These are phyloP conservation scores for Sebastes cheni DNA, from an alignment of 2,797 vertebrate genomes.

Conservation along the genomic window DNA sequence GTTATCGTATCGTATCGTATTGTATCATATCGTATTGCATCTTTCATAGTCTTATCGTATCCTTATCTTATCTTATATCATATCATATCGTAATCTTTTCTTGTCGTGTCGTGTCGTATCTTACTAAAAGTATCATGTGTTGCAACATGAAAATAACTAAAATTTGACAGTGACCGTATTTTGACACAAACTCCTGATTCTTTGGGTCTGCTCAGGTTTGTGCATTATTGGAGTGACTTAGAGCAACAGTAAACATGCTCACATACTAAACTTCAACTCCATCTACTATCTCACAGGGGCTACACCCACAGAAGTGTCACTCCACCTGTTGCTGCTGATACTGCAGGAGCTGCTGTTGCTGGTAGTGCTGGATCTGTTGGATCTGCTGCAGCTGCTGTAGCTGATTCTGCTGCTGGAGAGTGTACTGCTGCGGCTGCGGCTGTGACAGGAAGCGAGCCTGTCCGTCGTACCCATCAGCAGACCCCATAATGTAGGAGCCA, in stretches of 20 bases:
- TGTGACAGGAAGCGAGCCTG: constrained; percentile 90
- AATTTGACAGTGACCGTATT: neutral
- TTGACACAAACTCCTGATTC: neutral
- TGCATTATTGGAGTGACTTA: neutral
- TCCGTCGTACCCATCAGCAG: constrained; percentile 89
- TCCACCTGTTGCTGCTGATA: constrained; percentile 84
- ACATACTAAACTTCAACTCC: neutral
- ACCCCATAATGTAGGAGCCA: constrained; percentile 87
- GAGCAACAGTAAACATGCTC: neutral
- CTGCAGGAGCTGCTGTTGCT: constrained; percentile 87
- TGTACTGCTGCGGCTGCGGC: constrained; percentile 85
- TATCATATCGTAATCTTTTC: too few relatives aligned
- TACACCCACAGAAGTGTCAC: constrained; percentile 2
- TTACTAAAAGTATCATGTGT: neutral
- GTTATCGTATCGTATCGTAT: too few relatives aligned
- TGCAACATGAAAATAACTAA: neutral
- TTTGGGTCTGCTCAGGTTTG: neutral
- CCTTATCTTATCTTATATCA: too few relatives aligned
- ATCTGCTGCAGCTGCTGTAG: constrained; percentile 88
- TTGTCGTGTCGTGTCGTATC: too few relatives aligned
- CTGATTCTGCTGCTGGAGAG: constrained; percentile 86
- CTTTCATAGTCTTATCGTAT: too few relatives aligned
- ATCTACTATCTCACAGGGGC: neutral
- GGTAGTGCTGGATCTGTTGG: constrained; percentile 88
- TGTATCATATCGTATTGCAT: too few relatives aligned